Conservation (phyloP, 1,140 invertebrate genomes). For the Acromyrmex charruanus region DNA sequence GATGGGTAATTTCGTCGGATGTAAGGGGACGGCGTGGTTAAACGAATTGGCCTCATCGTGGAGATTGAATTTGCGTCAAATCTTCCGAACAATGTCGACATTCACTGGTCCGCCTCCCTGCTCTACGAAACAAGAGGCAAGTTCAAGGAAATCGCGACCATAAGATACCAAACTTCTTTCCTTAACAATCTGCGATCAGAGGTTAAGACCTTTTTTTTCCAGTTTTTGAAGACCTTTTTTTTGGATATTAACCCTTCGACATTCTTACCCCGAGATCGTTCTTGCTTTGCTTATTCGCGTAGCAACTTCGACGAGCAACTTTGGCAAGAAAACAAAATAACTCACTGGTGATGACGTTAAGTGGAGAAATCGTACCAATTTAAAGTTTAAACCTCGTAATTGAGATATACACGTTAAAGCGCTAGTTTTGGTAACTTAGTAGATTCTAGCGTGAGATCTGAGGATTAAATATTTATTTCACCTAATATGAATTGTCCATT, state of each 20-base stretch:
- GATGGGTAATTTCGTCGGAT: conserved; percentile 23
- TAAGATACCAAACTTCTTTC: not conserved
- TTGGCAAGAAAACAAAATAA: conserved; percentile 1
- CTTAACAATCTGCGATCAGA: not conserved
- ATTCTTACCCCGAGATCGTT: not conserved
- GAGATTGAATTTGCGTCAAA: conserved; percentile 52
- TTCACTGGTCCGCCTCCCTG: not conserved
- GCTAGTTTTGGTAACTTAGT: not conserved
- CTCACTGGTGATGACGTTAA: not conserved
- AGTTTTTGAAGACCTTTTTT: too few relatives aligned
- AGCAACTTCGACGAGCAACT: conserved; percentile 7
- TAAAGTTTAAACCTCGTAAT: conserved; percentile 23
- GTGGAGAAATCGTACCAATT: conserved; percentile 16
- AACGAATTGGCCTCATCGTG: conserved; percentile 51
- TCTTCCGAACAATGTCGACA: conserved; percentile 29
- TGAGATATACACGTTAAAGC: not conserved
- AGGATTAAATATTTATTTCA: conserved; percentile 14
- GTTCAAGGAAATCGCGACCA: not conserved
- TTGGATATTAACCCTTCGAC: not conserved
- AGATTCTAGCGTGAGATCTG: not conserved
- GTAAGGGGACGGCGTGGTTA: conserved; percentile 9
- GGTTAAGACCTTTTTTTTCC: not conserved
- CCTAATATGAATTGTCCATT: not conserved
- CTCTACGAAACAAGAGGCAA: not conserved
- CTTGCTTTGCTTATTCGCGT: not conserved